Percentiles rank a stretch among this genome's conserved stretches.
These are phyloP conservation scores for Tor tambroides DNA, from an alignment of 2,113 vertebrate species.

Conservation along the genomic window DNA sequence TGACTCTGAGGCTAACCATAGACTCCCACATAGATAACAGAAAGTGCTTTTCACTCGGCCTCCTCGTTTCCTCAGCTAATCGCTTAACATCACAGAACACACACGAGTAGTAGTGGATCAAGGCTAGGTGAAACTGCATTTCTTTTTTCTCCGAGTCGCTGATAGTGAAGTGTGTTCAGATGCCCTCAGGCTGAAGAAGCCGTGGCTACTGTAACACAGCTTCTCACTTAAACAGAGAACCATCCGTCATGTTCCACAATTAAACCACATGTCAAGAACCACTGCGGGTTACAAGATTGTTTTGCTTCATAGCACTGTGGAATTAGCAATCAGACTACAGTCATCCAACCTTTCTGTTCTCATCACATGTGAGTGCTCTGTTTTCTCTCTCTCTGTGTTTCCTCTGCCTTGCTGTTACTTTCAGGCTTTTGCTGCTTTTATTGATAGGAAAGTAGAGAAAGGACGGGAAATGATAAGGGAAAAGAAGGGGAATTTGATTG, in stretches of 20 bases:
- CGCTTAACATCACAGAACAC: conserved; percentile 26
- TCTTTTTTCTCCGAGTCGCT: neutral
- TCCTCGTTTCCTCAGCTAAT: conserved; percentile 24
- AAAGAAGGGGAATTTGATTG: neutral
- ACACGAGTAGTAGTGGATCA: conserved; percentile 34
- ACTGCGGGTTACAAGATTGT: neutral
- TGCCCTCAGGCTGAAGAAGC: conserved; percentile 19
- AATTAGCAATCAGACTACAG: conserved; percentile 40
- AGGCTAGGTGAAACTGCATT: conserved; percentile 39
- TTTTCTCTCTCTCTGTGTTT: neutral
- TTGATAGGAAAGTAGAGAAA: neutral
- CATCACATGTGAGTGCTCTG: neutral
- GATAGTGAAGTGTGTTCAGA: conserved; percentile 20
- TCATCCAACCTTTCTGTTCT: conserved; percentile 3
- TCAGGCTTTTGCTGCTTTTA: conserved; percentile 5
- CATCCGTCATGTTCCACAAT: conserved; percentile 32
- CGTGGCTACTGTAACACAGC: conserved; percentile 14
- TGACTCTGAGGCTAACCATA: conserved; percentile 30
- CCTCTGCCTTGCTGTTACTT: neutral
- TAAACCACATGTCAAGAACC: conserved; percentile 1
- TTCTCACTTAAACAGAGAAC: neutral
- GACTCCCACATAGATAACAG: conserved; percentile 34
- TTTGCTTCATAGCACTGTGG: conserved; percentile 4
- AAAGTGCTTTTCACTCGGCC: neutral
- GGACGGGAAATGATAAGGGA: neutral